These are phyloP conservation scores for Palythoa heliodiscus DNA, from an alignment of 92 coral and sea anemone species.

Conservation along the genomic window DNA sequence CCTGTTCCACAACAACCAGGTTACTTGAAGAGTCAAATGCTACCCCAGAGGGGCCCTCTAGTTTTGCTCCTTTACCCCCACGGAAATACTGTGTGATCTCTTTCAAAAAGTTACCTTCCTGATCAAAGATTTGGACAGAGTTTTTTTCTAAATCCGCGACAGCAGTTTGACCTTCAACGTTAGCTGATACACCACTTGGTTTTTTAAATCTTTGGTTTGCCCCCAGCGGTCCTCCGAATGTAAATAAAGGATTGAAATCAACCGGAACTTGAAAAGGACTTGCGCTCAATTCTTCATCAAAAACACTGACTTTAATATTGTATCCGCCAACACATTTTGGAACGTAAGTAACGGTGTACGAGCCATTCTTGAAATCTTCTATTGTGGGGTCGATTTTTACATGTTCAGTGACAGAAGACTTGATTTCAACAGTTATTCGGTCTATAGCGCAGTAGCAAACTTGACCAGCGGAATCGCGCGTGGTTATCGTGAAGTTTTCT, in stretches of 20 bases:
- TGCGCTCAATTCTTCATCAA: conserved; percentile 3
- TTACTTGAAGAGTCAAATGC: conserved; percentile 26
- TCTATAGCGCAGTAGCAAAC: conserved; percentile 24
- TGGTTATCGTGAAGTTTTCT: conserved; percentile 17
- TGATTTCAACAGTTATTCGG: conserved; percentile 32
- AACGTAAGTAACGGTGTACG: conserved; percentile 21
- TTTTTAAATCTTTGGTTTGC: conserved; percentile 25
- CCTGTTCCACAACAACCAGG: conserved; percentile 38
- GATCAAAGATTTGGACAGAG: conserved; percentile 29
- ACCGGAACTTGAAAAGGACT: conserved; percentile 37
- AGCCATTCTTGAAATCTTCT: conserved; percentile 34
- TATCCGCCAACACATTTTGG: conserved; percentile 27
- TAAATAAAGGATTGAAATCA: conserved; percentile 24
- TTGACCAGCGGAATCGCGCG: conserved; percentile 34
- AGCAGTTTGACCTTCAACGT: conserved; percentile 18
- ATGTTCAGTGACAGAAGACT: conserved; percentile 12
- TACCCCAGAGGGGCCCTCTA: conserved; percentile 33
- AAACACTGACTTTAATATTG: conserved; percentile 7
- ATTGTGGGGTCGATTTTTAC: conserved; percentile 13
- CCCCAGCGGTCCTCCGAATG: conserved; percentile 38
- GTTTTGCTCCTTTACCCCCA: conserved; percentile 16
- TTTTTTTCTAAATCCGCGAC: conserved; percentile 37
- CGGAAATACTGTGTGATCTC: conserved; percentile 31
- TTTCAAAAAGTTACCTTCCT: conserved; percentile 25
- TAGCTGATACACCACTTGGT: conserved; percentile 38